These are phyloP conservation scores for Ceratotherium simum DNA, from an alignment of 2,113 vertebrate species.

Conservation along the genomic window DNA sequence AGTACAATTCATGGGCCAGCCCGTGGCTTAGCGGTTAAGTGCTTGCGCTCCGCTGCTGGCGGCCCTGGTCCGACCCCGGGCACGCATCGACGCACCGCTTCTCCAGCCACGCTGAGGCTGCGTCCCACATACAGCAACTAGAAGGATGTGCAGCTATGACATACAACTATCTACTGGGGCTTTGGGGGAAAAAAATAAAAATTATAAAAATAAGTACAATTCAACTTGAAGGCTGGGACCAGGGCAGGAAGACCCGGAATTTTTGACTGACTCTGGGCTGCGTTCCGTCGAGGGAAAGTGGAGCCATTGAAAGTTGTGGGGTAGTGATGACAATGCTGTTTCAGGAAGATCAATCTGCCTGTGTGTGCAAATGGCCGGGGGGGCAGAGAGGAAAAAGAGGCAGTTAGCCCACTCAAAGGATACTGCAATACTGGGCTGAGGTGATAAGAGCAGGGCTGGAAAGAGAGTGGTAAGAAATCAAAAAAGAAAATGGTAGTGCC, in stretches of 20 bases:
- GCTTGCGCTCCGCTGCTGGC: too few species aligned
- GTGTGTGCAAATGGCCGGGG: not conserved
- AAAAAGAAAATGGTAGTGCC: not conserved
- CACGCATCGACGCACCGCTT: too few species aligned
- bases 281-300: not conserved
- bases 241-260: not conserved
- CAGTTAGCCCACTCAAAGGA: not conserved
- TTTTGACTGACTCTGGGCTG: not conserved
- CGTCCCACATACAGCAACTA: too few species aligned
- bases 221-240: conserved; percentile 18
- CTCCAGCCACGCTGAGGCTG: too few species aligned
- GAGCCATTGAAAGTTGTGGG: not conserved
- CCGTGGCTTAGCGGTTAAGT: too few species aligned
- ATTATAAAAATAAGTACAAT: conserved; percentile 23
- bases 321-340: not conserved
- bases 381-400: not conserved
- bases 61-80: too few species aligned
- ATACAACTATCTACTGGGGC: too few species aligned
- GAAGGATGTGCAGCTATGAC: too few species aligned
- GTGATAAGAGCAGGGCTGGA: not conserved
- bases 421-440: not conserved
- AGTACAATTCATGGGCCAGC: conserved; percentile 29
- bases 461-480: not conserved
- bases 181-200: too few species aligned
- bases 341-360: not conserved